Conservation (phyloP, 2,113 vertebrate species). For the Jaculus jaculus region DNA sequence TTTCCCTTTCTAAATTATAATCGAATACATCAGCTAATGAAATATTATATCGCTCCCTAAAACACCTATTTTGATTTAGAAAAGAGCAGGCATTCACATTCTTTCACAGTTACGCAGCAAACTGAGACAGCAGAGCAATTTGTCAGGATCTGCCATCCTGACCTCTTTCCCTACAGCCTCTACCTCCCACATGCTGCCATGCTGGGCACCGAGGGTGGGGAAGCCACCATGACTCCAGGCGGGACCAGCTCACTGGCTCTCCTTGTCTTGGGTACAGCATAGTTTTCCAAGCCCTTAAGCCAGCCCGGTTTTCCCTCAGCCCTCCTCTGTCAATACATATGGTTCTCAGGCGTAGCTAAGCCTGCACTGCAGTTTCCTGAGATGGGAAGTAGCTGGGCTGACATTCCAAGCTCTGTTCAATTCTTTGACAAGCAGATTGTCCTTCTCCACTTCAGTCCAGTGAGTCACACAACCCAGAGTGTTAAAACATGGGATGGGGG, state of each 20-base stretch:
- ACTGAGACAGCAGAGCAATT: neutral
- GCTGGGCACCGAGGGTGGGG: neutral
- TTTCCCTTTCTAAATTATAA: slow-evolving; percentile 24
- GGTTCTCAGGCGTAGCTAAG: neutral
- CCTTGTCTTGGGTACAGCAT: neutral
- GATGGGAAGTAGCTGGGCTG: neutral
- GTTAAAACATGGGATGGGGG: neutral
- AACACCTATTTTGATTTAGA: neutral
- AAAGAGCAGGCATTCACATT: neutral
- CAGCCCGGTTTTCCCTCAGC: too few relatives aligned
- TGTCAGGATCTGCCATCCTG: neutral
- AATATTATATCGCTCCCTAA: neutral
- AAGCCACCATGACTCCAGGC: neutral
- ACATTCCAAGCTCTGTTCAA: neutral
- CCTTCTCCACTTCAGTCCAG: neutral
- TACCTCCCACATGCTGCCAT: neutral
- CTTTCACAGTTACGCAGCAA: neutral
- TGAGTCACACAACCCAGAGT: neutral
- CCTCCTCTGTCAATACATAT: neutral
- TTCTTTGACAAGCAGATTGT: neutral
- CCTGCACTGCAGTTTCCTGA: neutral
- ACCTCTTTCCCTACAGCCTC: neutral
- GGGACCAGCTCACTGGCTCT: too few relatives aligned
- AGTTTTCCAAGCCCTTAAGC: neutral
- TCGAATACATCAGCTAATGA: neutral